A percentile compares a stretch with the other conserved stretches of the same genome.
Conservation (phyloP, 1,140 invertebrate genomes). For the Penaeus indicus region DNA sequence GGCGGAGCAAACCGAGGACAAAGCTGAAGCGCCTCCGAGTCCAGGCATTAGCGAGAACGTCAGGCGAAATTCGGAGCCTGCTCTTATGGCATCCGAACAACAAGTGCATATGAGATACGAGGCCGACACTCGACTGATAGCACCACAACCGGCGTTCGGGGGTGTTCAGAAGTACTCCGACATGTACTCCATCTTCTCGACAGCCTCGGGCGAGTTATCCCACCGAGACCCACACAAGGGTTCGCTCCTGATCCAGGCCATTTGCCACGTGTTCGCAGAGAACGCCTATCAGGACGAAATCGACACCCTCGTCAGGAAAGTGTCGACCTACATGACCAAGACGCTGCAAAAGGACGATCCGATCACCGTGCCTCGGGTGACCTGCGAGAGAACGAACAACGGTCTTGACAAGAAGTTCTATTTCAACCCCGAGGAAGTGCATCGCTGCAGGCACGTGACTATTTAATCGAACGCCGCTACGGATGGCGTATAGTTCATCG, state of each 20-base stretch:
- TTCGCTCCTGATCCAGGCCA: constrained; percentile 82
- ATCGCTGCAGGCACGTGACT: constrained; percentile 37
- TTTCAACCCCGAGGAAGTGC: constrained; percentile 54
- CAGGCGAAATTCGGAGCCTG: background rate
- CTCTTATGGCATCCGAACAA: background rate
- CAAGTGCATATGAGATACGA: background rate
- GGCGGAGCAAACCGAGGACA: background rate
- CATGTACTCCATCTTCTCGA: constrained; percentile 79
- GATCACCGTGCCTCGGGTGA: constrained; percentile 48
- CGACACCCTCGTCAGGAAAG: constrained; percentile 78
- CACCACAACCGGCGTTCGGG: constrained; percentile 9
- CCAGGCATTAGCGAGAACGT: background rate
- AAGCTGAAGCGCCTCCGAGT: background rate
- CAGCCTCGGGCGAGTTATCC: constrained; percentile 77
- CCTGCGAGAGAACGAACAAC: constrained; percentile 63
- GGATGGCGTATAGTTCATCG: background rate
- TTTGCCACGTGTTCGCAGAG: constrained; percentile 82
- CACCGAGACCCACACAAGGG: constrained; percentile 77
- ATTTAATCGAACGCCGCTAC: constrained; percentile 16
- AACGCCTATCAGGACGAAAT: constrained; percentile 77
- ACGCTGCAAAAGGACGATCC: constrained; percentile 61
- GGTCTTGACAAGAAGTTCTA: constrained; percentile 61
- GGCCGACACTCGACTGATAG: background rate
- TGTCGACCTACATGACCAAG: constrained; percentile 68
- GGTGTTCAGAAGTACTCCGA: constrained; percentile 74